Conservation (phyloP, 53 echinoderm and acorn worm genomes). For the Zoroaster sp. region DNA sequence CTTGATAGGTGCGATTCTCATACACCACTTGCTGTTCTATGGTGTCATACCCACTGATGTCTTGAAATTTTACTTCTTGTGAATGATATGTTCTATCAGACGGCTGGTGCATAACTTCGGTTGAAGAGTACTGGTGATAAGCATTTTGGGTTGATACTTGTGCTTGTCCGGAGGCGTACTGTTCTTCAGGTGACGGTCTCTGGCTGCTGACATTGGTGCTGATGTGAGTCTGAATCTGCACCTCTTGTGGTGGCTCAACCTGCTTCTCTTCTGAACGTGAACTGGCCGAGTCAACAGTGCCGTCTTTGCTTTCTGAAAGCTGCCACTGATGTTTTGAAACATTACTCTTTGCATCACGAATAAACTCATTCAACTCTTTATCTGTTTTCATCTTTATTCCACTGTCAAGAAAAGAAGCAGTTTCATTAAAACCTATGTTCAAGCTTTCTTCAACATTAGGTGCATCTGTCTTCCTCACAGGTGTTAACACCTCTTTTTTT, state of each 20-base stretch:
- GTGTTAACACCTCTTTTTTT: constrained; percentile 16
- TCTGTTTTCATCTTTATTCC: constrained; percentile 36
- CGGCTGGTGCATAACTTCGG: not conserved
- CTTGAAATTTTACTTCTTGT: constrained; percentile 8
- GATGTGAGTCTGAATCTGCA: not conserved
- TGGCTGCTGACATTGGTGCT: not conserved
- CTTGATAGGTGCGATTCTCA: constrained; percentile 7
- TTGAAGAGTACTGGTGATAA: constrained; percentile 3
- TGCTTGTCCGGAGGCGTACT: not conserved
- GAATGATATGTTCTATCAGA: not conserved
- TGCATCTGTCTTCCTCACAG: not conserved
- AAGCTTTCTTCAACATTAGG: constrained; percentile 4
- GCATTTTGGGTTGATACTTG: not conserved
- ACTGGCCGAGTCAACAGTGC: not conserved
- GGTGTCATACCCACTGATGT: not conserved
- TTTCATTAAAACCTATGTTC: constrained; percentile 17
- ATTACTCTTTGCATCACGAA: constrained; percentile 38
- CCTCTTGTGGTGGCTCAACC: not conserved
- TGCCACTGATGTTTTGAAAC: constrained; percentile 35
- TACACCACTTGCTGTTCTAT: not conserved
- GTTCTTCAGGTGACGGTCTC: constrained; percentile 2
- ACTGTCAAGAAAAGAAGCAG: constrained; percentile 51
- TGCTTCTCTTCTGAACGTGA: not conserved
- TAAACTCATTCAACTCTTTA: constrained; percentile 20
- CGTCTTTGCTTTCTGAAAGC: not conserved